Conservation (phyloP, 1,140 invertebrate species). For the Penaeus indicus region DNA sequence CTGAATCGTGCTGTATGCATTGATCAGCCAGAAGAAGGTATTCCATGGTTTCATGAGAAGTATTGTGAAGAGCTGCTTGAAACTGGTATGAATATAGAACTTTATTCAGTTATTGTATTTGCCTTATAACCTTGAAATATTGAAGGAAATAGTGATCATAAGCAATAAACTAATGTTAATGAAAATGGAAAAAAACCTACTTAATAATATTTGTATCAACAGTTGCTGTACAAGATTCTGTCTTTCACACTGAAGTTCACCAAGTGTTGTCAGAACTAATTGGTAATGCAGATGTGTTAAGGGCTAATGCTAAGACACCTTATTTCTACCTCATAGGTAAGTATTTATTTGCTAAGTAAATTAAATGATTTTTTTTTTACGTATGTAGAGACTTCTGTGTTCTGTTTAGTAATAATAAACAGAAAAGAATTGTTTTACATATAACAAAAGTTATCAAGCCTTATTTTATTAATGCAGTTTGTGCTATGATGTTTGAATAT, state of each 20-base stretch:
- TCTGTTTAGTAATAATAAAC: not conserved
- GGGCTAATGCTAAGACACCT: conserved; percentile 66
- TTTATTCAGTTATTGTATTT: not conserved
- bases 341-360: not conserved
- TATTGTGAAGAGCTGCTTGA: conserved; percentile 72
- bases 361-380: not conserved
- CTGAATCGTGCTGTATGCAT: conserved; percentile 77
- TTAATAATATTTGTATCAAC: conserved; percentile 17
- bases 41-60: conserved; percentile 79
- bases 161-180: not conserved
- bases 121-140: not conserved
- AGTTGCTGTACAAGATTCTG: conserved; percentile 47
- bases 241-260: conserved; percentile 57
- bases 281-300: conserved; percentile 59
- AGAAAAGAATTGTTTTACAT: no score
- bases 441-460: no score
- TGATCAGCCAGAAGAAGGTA: conserved; percentile 75
- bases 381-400: not conserved
- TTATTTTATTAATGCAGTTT: no score
- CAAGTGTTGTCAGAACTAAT: conserved; percentile 41
- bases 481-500: no score
- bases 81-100: conserved; percentile 63
- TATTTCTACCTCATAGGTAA: conserved; percentile 69
- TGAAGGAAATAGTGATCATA: conserved; percentile 2
- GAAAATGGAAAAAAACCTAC: not conserved